Base-by-base conservation (phyloP, 2,888 invertebrate species). In the Schrankia costaestrigalis region DNA sequence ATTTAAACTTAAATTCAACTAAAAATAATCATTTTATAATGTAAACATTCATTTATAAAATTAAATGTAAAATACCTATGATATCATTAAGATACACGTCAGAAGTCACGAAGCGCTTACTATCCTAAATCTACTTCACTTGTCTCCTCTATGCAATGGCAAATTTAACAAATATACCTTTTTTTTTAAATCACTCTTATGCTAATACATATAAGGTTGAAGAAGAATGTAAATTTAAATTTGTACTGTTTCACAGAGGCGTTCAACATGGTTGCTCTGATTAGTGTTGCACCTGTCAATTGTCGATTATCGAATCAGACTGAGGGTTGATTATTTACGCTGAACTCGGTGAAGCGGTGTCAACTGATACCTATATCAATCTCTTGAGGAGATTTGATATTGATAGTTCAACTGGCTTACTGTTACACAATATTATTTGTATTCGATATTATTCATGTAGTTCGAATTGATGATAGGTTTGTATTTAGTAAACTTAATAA, bases 61-160 rank as follows among this genome's bases (percentile, higher is more conserved):
- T n/a, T n/a, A n/a, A n/a, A n/a, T n/a, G n/a, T n/a, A n/a, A n/a
- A n/a, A n/a, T n/a, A n/a, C n/a, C n/a, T n/a, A n/a, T n/a, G n/a
- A n/a, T n/a, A n/a, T n/a, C n/a, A n/a, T 18, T 18, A 9, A 21
- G 37, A 29, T 46, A 45, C 28, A 59, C 47, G 50, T 56, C 47
- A 41, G 56, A 67, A 73, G 66, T 71, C 71, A 71, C 57, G 54
- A 56, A 58, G 63, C 48, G 47, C 46, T 57, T 56, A 56, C 60
- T 44, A 63, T 65, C 68, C 64, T 42, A 68, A 73, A 76, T 74
- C 63, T 69, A 73, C 68, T 66, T 56, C 58, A 63, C 67, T 71
- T 70, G 68, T 71, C 65, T 66, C 56, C 62, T 56, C 56, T 65
- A 61, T 63, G 56, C 61, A 29, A 48, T 41, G 59, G 63, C 74